A percentile compares a stretch with the other conserved stretches of the same genome.
These are phyloP conservation scores for Drosophila cardini DNA, from an alignment of 1,140 invertebrate genomes.

Conservation along the genomic window DNA sequence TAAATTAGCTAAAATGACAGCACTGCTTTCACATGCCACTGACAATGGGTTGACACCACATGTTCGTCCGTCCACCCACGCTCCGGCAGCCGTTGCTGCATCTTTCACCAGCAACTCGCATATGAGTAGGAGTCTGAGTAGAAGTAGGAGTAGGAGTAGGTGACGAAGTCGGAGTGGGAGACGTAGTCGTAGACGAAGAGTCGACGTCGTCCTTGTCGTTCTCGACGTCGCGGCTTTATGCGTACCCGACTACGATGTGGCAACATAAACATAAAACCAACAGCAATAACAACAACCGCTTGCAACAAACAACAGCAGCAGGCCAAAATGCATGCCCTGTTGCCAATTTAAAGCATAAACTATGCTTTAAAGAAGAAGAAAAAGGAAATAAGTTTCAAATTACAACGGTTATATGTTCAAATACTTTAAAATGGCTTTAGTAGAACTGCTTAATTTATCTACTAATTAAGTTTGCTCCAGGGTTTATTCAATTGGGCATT, in stretches of 20 bases:
- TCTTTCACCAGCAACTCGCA: constrained; percentile 46
- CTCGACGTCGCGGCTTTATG: constrained; percentile 56
- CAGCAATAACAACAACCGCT: constrained; percentile 35
- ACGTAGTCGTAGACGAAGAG: constrained; percentile 31
- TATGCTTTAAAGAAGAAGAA: neutral
- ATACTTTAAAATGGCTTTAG: too few species aligned
- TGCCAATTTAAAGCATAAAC: constrained; percentile 9
- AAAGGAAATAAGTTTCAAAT: too few species aligned
- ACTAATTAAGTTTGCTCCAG: too few species aligned
- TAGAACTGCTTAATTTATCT: too few species aligned
- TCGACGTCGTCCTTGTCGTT: constrained; percentile 14
- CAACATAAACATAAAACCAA: constrained; percentile 75
- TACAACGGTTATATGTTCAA: too few species aligned
- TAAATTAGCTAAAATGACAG: too few species aligned
- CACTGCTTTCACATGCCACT: constrained; percentile 29
- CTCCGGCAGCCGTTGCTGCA: constrained; percentile 56
- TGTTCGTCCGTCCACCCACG: neutral
- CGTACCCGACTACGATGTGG: constrained; percentile 67
- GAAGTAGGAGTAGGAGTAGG: too few species aligned
- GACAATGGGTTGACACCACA: constrained; percentile 68
- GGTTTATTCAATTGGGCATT: constrained; percentile 15
- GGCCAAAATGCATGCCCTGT: constrained; percentile 17
- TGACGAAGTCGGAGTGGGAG: constrained; percentile 35
- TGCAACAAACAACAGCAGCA: constrained; percentile 33
- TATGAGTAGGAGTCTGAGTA: constrained; percentile 43